Conservation (phyloP, 2,797 vertebrate species). For the Masticophis lateralis region DNA sequence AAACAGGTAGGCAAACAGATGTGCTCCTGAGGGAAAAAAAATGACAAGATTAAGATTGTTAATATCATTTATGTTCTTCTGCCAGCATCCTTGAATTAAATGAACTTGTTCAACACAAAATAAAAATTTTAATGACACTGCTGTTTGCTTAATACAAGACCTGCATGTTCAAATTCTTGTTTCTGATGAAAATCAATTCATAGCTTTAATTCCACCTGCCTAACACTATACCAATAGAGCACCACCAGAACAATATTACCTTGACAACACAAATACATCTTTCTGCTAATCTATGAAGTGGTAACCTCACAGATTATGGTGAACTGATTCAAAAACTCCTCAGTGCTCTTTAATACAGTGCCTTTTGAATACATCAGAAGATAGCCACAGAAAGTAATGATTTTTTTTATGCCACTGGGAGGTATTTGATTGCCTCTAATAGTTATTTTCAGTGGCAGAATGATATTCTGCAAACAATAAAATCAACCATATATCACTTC, state of each 20-base stretch:
- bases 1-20: constrained; percentile 43
- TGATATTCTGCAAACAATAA: constrained; percentile 62
- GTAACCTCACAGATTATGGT: constrained; percentile 61
- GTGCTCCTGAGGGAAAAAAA: constrained; percentile 42
- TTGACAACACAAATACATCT: constrained; percentile 65
- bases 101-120: constrained; percentile 57
- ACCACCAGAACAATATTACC: constrained; percentile 59
- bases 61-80: constrained; percentile 43
- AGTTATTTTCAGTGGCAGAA: constrained; percentile 57
- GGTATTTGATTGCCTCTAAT: constrained; percentile 58
- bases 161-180: constrained; percentile 42
- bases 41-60: constrained; percentile 38
- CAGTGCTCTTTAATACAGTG: constrained; percentile 28
- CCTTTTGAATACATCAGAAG: constrained; percentile 65
- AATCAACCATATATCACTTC: constrained; percentile 56
- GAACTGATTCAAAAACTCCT: constrained; percentile 59
- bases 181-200: constrained; percentile 59
- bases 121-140: constrained; percentile 53
- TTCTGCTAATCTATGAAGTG: constrained; percentile 68
- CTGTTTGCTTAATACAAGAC: constrained; percentile 57
- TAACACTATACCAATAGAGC: constrained; percentile 52
- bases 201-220: constrained; percentile 60
- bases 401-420: constrained; percentile 42
- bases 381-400: constrained; percentile 47
- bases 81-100: constrained; percentile 56